Base-by-base conservation (phyloP, 2,888 invertebrate species). In the Drosophila bunnanda region DNA sequence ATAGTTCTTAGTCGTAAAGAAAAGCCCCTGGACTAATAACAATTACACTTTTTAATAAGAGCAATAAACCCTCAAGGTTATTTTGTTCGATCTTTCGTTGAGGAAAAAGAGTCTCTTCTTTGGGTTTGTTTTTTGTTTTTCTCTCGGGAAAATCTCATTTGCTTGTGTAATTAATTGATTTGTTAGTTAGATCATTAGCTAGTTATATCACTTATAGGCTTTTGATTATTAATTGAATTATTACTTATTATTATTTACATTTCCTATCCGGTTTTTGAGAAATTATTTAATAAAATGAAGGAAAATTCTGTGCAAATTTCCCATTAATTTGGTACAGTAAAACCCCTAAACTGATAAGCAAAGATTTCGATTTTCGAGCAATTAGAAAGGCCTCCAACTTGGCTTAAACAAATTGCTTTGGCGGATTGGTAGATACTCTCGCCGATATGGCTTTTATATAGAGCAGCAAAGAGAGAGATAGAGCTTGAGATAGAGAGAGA, bases 381-480 rank as follows among this genome's bases (percentile, higher is more conserved):
- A 69, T 67, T 69, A 69, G 68, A 69, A 69, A 67, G 68, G 68
- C 68, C 48, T 15, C 9, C 44, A 22, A 15, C 25, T 44, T 15
- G 30, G 43, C 43, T 30, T 30, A 56, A 17, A 46, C 57, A 54
- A 54, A 60, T 60, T 52, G 50, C 50, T 55, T 43, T 25, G 32
- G 41, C 17, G 60, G 54, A 60, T 55, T 25, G 34, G 34, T 5
- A 41, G 55, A 60, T 55, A 55, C 17, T 22, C 2, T 32, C 50
- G 15, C 22, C 34, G 50, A 52, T 52, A 52, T 52, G 34, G 15
- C 50, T 5, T 43, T 46, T 64, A 66, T 64, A 66, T 65, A 34
- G 65, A 65, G 66, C 46, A 32, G 8, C 1, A 5, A 17, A 2
- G 1, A 15, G 22, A 28, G 13, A 25, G 54, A 46, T 54, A 65